Evolutionary conservation across 2,797 vertebrate genomes (phyloP).

Genomic region (Bradypodion pumilum): DNA sequence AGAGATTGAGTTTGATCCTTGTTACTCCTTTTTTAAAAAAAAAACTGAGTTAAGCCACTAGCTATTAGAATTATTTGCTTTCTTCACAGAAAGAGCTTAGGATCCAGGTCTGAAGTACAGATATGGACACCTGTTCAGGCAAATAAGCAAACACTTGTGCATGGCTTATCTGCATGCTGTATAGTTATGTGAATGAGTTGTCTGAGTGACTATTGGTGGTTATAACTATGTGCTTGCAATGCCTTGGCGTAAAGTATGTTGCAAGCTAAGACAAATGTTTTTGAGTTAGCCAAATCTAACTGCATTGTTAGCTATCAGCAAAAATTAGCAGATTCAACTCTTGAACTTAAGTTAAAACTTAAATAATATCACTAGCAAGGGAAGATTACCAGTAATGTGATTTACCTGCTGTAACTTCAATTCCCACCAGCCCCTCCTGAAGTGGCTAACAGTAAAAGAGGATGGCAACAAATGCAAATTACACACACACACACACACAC

Average conservation of each 20-base stretch:
- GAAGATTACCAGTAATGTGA: too few relatives aligned
- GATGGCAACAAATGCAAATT: too few relatives aligned
- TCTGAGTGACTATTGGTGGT: neutral
- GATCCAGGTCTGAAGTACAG: neutral
- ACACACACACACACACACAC: too few relatives aligned
- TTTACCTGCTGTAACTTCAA: too few relatives aligned
- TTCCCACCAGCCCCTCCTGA: too few relatives aligned
- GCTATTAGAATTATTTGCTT: constrained; percentile 31
- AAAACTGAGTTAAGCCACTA: constrained; percentile 6
- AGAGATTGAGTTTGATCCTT: constrained; percentile 12
- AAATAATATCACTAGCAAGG: too few relatives aligned
- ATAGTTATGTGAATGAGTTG: neutral
- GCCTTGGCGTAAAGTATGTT: neutral
- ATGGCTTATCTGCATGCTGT: neutral
- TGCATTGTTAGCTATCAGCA: neutral
- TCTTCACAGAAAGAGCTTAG: neutral
- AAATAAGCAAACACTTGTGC: neutral
- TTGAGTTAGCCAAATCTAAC: neutral
- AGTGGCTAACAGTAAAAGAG: too few relatives aligned
- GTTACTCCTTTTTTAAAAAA: constrained; percentile 10
- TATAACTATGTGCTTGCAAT: neutral
- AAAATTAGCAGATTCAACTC: neutral
- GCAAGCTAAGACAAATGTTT: neutral
- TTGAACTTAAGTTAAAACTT: neutral
- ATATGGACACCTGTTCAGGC: neutral